Evolutionary conservation across 2,888 invertebrate genomes (phyloP), one percentile per base, ranked within the genome.

Genomic region (Rhabditoides inermis): DNA sequence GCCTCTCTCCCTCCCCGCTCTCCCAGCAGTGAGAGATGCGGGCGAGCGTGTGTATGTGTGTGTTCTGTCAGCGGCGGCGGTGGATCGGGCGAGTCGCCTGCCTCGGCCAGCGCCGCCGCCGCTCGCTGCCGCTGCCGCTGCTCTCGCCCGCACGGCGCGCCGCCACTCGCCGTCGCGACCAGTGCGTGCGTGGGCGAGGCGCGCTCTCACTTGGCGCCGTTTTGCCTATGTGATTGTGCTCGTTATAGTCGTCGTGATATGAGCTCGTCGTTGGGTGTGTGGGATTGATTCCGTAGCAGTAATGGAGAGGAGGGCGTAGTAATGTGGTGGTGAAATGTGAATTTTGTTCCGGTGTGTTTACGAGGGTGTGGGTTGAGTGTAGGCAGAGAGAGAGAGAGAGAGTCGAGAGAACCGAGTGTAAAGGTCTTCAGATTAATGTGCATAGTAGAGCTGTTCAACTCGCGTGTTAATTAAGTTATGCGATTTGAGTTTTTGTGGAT

Each of bases 21-120:
- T 51, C 41, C 42, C 41, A 41, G 30, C 39, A 49, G 49, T 35
- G 49, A 36, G 51, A 49, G 18, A 23, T 49, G 49, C 18, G 42
- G 15, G 41, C 20, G 4, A 22, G 35, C 30, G 26, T 10, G 44
- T 41, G 25, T 36, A 25, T 49, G 50, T 50, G 53, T 55, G 55
- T 52, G 55, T 55, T n/a, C n/a, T n/a, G n/a, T n/a, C n/a, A n/a
- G n/a, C 6, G 39, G 7, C 39, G 39, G 6, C n/a, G 12, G 7
- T 39, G 39, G 12, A 7, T 18, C 39, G 12, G 20, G 15, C 39
- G 12, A 6, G 12, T 20, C 15, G 7, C 12, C 20, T 18, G 18
- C 39, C 39, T 6, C n/a, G 6, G 18, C 39, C 39, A 12, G 12
- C 39, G 18, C 20, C 39, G n/a, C n/a, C 20, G 39, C 39, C 39